Evolutionary conservation across 2,797 vertebrate genomes (phyloP).

Genomic region (Typhlichthys subterraneus): DNA sequence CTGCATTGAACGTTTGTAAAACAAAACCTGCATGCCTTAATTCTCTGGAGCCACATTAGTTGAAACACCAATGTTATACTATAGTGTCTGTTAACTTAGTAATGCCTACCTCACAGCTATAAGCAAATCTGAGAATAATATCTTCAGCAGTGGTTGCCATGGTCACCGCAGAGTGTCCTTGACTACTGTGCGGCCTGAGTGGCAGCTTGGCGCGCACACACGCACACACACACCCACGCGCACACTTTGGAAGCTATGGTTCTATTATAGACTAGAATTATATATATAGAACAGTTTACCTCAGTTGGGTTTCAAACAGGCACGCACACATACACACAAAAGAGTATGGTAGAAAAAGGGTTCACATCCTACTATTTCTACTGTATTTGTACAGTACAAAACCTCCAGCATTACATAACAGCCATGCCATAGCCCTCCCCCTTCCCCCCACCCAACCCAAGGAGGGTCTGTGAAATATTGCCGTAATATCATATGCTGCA

Average conservation of each 20-base stretch:
- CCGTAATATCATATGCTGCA: not conserved
- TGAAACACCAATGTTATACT: too few relatives aligned
- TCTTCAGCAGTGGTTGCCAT: slow-evolving; percentile 9
- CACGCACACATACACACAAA: too few relatives aligned
- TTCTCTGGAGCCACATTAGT: too few relatives aligned
- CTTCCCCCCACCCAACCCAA: not conserved
- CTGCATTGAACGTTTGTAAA: too few relatives aligned
- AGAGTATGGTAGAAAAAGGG: too few relatives aligned
- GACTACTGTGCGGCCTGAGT: slow-evolving; percentile 1
- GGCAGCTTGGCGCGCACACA: slow-evolving; percentile 1
- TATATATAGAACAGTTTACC: not conserved
- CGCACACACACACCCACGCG: not conserved
- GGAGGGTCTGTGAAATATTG: not conserved
- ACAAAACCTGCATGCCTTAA: too few relatives aligned
- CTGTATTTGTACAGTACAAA: not conserved
- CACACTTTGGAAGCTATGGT: not conserved
- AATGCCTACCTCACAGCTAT: too few relatives aligned
- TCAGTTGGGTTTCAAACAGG: not conserved
- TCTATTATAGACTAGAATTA: not conserved
- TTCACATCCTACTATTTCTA: too few relatives aligned
- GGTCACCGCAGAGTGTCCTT: slow-evolving; percentile 13
- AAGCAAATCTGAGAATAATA: not conserved
- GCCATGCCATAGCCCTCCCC: not conserved
- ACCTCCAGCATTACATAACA: not conserved
- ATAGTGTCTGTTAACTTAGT: too few relatives aligned